phyloP scores from a whole-genome alignment of 30 jellyfish, hydroid and myxozoan species.

The Pelagia noctiluca region DNA sequence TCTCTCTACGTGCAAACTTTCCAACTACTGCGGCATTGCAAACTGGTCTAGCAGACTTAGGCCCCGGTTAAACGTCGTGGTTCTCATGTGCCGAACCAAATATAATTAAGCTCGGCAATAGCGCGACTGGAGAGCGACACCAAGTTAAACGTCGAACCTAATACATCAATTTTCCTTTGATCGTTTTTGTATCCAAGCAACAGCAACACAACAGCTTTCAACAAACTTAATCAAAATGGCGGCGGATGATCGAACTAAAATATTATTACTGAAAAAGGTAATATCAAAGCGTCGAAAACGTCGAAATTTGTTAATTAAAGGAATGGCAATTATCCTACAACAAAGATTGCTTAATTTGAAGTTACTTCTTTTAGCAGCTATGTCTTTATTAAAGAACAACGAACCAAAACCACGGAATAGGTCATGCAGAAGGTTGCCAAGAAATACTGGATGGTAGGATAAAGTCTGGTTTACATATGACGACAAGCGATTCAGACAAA shows the following conservation, averaged over 20 bases:
- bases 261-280: background rate
- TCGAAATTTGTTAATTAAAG: constrained; percentile 29
- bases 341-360: constrained; percentile 16
- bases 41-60: too few relatives aligned
- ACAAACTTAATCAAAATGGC: constrained; percentile 22
- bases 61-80: too few relatives aligned
- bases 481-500: constrained; percentile 8
- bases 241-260: constrained; percentile 1
- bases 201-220: constrained; percentile 2
- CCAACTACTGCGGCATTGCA: too few relatives aligned
- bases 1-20: too few relatives aligned
- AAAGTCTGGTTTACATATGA: constrained; percentile 6
- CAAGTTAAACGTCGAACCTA: too few relatives aligned
- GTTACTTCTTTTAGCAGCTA: constrained; percentile 25
- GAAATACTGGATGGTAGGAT: constrained; percentile 2
- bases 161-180: background rate
- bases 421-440: background rate
- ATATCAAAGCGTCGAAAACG: constrained; percentile 50
- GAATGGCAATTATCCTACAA: constrained; percentile 28
- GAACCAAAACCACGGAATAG: constrained; percentile 8
- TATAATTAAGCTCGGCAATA: too few relatives aligned
- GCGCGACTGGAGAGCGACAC: too few relatives aligned
- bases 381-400: background rate
- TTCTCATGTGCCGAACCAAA: too few relatives aligned
- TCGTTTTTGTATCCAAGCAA: constrained; percentile 3